Evolutionary conservation across 2,888 invertebrate species (phyloP).

Genomic region (Perdita meconis): DNA sequence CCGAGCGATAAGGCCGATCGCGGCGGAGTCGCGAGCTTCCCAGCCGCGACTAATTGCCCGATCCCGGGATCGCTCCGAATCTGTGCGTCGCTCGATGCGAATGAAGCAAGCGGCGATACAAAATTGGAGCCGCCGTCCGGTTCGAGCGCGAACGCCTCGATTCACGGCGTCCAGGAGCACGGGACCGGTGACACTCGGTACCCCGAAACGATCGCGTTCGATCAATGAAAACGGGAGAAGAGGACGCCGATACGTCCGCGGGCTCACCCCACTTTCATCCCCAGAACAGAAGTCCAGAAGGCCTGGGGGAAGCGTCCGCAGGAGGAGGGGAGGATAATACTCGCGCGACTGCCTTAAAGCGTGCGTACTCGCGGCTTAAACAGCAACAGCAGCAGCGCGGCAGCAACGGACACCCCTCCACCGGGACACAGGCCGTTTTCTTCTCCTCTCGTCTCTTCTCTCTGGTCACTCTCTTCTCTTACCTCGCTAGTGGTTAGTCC

Average conservation of each 20-base stretch:
- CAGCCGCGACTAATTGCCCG: slow-evolving; percentile 21
- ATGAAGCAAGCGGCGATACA: neutral
- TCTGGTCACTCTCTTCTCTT: slow-evolving; percentile 65
- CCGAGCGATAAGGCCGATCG: slow-evolving; percentile 21
- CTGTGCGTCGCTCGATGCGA: neutral
- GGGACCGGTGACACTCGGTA: neutral
- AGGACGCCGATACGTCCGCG: slow-evolving; percentile 29
- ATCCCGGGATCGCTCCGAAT: neutral
- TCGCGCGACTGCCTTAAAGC: slow-evolving; percentile 64
- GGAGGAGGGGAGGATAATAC: slow-evolving; percentile 57
- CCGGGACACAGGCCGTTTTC: slow-evolving; percentile 60
- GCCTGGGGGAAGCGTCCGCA: slow-evolving; percentile 35
- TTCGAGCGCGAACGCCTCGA: slow-evolving; percentile 4
- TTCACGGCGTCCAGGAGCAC: neutral
- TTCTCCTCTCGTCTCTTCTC: slow-evolving; percentile 65
- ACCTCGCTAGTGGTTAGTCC: slow-evolving; percentile 66
- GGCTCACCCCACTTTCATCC: slow-evolving; percentile 54
- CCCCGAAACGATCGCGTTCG: slow-evolving; percentile 3
- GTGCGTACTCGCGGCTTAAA: slow-evolving; percentile 67
- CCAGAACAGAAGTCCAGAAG: slow-evolving; percentile 54
- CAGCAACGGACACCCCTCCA: slow-evolving; percentile 73
- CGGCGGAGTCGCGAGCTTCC: slow-evolving; percentile 4
- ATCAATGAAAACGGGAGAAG: slow-evolving; percentile 35
- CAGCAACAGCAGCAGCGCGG: slow-evolving; percentile 65
- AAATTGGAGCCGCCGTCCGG: neutral